phyloP scores from a whole-genome alignment of 2,797 vertebrate genomes.

The Smutsia gigantea region DNA sequence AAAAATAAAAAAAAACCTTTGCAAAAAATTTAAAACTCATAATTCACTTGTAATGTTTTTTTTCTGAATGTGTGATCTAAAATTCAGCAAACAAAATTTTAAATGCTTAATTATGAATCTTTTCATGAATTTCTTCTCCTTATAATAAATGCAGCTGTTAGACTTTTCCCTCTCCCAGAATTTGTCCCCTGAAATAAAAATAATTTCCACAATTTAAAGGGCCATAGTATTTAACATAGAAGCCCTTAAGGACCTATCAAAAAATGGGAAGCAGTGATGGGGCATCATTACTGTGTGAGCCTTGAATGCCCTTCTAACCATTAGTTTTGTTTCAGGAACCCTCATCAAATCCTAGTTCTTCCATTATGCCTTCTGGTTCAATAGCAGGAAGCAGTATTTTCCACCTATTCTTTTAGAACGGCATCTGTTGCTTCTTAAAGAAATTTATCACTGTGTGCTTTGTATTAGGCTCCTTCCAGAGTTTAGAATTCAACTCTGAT shows the following conservation, averaged over 20 bases:
- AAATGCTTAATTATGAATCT: constrained; percentile 46
- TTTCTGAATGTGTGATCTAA: constrained; percentile 59
- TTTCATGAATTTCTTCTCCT: constrained; percentile 65
- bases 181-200: constrained; percentile 61
- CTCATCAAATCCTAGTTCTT: not conserved
- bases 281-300: fast-evolving
- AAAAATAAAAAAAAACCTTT: not conserved
- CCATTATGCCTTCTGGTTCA: not conserved
- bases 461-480: not conserved
- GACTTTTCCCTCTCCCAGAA: constrained; percentile 33
- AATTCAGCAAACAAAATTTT: constrained; percentile 65
- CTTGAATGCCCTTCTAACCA: not conserved
- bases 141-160: constrained; percentile 65
- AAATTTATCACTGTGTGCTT: not conserved
- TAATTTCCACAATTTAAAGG: constrained; percentile 41
- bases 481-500: not conserved
- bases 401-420: not conserved
- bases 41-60: constrained; percentile 61
- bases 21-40: constrained; percentile 51
- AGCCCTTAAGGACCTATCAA: not conserved
- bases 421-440: constrained; percentile 32
- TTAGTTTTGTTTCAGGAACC: not conserved
- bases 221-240: not conserved
- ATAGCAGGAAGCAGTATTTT: not conserved
- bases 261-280: not conserved